Conservation (phyloP, 2,113 vertebrate genomes). For the Hemiprocne comata region DNA sequence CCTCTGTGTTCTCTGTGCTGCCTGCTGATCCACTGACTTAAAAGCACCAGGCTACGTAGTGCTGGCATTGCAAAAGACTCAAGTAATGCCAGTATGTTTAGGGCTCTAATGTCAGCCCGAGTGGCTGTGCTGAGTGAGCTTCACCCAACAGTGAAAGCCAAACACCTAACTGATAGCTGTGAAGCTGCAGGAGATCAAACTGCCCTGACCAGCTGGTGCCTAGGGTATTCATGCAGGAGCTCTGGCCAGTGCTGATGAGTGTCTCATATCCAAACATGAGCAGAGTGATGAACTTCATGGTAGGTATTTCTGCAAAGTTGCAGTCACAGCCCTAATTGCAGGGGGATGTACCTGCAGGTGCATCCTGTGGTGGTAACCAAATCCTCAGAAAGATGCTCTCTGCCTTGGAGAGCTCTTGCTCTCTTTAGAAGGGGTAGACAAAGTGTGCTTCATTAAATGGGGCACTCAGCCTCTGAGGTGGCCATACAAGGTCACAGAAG, state of each 20-base stretch:
- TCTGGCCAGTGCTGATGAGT: rapidly evolving
- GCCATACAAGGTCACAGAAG: background rate
- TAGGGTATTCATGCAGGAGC: background rate
- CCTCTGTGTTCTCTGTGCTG: background rate
- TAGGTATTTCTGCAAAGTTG: background rate
- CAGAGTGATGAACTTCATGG: background rate
- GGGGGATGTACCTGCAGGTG: background rate
- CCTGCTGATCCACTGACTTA: background rate
- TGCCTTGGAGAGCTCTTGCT: background rate
- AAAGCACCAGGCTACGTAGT: background rate
- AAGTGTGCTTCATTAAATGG: background rate
- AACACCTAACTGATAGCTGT: background rate
- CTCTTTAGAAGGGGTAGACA: background rate
- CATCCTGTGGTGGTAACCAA: background rate
- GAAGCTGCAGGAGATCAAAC: background rate
- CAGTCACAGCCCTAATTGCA: background rate
- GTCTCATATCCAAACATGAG: background rate
- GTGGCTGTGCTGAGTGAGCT: background rate
- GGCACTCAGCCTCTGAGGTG: background rate
- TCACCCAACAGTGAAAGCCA: background rate
- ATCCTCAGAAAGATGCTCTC: background rate
- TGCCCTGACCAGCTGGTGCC: background rate
- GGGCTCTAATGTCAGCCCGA: background rate
- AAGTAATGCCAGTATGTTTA: background rate
- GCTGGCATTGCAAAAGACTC: background rate